Evolutionary conservation across 2,888 invertebrate genomes (phyloP), one percentile per base, ranked within the genome.

Genomic region (Abrostola tripartita): DNA sequence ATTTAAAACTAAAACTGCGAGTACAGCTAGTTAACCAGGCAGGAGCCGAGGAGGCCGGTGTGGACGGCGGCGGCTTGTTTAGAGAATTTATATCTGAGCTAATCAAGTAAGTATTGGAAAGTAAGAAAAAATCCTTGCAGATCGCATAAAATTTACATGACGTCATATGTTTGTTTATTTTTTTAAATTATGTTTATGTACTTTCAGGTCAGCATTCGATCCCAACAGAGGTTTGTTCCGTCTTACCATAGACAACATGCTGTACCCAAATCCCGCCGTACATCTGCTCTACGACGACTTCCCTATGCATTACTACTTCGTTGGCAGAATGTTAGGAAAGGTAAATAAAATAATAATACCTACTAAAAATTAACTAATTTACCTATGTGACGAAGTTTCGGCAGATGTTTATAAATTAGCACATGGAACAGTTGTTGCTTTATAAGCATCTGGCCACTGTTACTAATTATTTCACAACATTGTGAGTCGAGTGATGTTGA

Each of bases 61-160:
- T 99, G 2, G 99, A 99, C 88, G 99, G 99, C 2, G 99, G 99
- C 1, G 99, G 99, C 0, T 96, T 99, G 11, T 99, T 99, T 86
- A 95, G 99, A 52, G 99, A 99, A 90, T 99, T 99, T 88, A 95
- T 99, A 5, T 97, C 98, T 0, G 99, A 99, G 89, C 95, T 99
- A 9, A 95, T 99, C 37, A 98, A 98, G 95, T 94, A 81, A 86
- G 92, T 50, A 42, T 24, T 24, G 24, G 1, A 24, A 24, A 24
- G 24, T 24, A 24, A 4, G 24, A 24, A 24, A 24, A n/a, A n/a
- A n/a, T n/a, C n/a, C n/a, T n/a, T n/a, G n/a, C n/a, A n/a, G n/a
- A n/a, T n/a, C n/a, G n/a, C n/a, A n/a, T n/a, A n/a, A n/a, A n/a
- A n/a, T n/a, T n/a, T n/a, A n/a, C n/a, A n/a, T n/a, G n/a, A n/a